phyloP scores from a whole-genome alignment of 2,113 vertebrate species.

The Hydrochoerus hydrochaeris region DNA sequence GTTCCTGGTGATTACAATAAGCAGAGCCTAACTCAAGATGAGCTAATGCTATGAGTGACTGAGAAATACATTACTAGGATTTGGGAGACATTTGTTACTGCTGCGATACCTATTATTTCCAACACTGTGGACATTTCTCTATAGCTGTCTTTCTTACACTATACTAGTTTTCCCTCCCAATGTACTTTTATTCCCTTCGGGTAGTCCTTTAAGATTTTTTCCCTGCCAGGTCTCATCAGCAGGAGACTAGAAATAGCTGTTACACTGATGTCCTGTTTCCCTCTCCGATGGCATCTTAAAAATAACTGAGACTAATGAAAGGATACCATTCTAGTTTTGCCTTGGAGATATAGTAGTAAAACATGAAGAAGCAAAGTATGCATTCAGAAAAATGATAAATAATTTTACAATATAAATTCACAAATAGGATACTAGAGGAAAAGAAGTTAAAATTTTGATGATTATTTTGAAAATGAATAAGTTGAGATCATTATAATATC shows the following conservation, averaged over 20 bases:
- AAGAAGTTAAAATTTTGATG: neutral
- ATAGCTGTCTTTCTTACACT: neutral
- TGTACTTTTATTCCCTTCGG: neutral
- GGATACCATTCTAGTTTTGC: neutral
- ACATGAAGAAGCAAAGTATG: neutral
- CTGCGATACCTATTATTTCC: neutral
- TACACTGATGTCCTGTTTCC: too few relatives aligned
- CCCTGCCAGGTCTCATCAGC: neutral
- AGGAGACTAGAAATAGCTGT: neutral
- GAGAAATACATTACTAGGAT: neutral
- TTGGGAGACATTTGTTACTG: neutral
- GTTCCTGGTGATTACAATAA: neutral
- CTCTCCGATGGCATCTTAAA: neutral
- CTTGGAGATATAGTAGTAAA: neutral
- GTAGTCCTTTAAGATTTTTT: neutral
- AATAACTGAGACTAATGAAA: neutral
- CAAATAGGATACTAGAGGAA: neutral
- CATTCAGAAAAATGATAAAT: neutral
- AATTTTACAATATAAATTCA: neutral
- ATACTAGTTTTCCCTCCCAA: neutral
- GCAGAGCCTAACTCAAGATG: neutral
- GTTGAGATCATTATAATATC: neutral
- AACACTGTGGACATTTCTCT: neutral
- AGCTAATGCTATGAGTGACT: neutral
- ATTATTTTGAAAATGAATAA: constrained; percentile 24